Base-by-base conservation (phyloP, 2,797 vertebrate genomes). In the Phalloptychus januarius region DNA sequence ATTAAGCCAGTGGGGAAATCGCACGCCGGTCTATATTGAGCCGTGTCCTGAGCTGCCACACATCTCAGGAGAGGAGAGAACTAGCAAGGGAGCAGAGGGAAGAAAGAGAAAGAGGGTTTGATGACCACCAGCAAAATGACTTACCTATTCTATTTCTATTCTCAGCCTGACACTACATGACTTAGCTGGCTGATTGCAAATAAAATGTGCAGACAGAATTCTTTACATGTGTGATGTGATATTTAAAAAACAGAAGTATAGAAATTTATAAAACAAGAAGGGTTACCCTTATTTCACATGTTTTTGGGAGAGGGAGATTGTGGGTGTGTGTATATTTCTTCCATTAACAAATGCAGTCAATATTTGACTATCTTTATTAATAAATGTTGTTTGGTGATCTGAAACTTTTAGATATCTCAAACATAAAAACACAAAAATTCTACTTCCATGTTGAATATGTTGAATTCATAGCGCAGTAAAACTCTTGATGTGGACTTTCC, bases 1-100 rank as follows among this genome's bases (percentile, higher is more conserved):
- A 94, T 94, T 92, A 91, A 89, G 80, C 88, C 90, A 50, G 78
- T 67, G 73, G 86, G 89, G 86, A 92, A 82, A 87, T 20, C 45
- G 72, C 61, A 67, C 1, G 20, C 16, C 8, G 7, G 75, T 74
- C 87, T 86, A 85, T 15, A 36, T 83, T 79, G 86, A 79, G 80
- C 71, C 25, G 10, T 5, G 58, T 76, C 63, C 54, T 38, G 82
- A 85, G 78, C 48, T 33, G 80, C 52, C 38, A 45, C 4, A 15
- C 1, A 12, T 79, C 81, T 88, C 79, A 58, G 40, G 77, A 86
- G 67, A 86, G 72, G 77, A 61, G 77, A 81, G 80, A 79, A 73
- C 86, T 63, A 77, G 83, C 83, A 86, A 15, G 12, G 42, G 46
- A 81, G 56, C 7, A 67, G 33, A 72, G 25, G 78, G 67, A 81